These are phyloP conservation scores for Campoletis sonorensis DNA, from an alignment of 1,140 invertebrate species.

Conservation along the genomic window DNA sequence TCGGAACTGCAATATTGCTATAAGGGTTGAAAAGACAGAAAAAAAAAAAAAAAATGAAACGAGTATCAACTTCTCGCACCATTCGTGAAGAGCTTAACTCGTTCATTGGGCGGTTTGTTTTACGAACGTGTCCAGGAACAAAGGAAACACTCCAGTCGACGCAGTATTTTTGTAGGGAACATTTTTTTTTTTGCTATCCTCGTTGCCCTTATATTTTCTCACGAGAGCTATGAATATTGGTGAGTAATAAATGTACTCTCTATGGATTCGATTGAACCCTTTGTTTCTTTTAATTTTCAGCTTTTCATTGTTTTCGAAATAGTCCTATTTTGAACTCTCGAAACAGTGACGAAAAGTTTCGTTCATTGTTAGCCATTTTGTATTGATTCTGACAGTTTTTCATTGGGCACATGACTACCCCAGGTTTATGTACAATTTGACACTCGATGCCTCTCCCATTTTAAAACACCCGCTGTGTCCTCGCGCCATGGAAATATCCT, in stretches of 20 bases:
- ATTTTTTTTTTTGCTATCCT: conserved; percentile 2
- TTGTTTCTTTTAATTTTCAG: conserved; percentile 19
- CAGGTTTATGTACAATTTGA: not conserved
- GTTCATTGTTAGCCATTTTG: conserved; percentile 59
- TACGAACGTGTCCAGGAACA: conserved; percentile 39
- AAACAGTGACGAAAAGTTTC: conserved; percentile 7
- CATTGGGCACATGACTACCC: conserved; percentile 59
- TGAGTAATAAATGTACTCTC: conserved; percentile 20
- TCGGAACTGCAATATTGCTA: conserved; percentile 39
- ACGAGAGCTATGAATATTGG: conserved; percentile 24
- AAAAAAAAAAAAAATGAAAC: conserved; percentile 22
- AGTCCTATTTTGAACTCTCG: conserved; percentile 19
- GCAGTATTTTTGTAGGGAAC: conserved; percentile 23
- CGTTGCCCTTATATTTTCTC: conserved; percentile 21
- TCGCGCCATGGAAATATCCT: conserved; percentile 50
- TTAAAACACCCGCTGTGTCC: conserved; percentile 3
- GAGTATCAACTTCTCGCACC: conserved; percentile 39
- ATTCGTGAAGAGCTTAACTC: conserved; percentile 37
- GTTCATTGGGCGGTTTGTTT: conserved; percentile 46
- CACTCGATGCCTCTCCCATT: not conserved
- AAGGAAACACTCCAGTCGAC: conserved; percentile 13
- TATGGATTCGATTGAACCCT: conserved; percentile 50
- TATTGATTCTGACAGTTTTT: conserved; percentile 63
- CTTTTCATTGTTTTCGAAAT: not conserved
- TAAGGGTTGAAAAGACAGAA: conserved; percentile 18